Conservation (phyloP, 1,140 invertebrate species). For the Aporrectodea caliginosa region DNA sequence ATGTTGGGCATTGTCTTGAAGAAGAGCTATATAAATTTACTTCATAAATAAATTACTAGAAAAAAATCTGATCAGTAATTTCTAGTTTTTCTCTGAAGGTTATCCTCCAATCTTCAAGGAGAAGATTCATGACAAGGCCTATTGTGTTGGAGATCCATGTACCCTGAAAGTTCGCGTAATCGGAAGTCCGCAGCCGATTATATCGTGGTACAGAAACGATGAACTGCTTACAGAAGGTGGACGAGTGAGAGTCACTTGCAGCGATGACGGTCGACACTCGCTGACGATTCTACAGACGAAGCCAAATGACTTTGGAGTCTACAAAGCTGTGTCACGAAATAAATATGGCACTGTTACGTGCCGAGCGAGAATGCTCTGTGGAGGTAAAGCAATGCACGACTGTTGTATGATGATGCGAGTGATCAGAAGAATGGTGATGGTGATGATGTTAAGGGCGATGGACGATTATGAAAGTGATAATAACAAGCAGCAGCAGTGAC, state of each 20-base stretch:
- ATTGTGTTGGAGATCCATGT: conserved; percentile 72
- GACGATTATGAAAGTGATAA: too few species aligned
- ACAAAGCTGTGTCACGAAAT: conserved; percentile 83
- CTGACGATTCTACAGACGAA: conserved; percentile 48
- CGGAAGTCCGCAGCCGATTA: conserved; percentile 78
- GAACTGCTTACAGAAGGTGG: conserved; percentile 50
- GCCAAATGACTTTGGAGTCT: conserved; percentile 71
- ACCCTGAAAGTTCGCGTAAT: conserved; percentile 79
- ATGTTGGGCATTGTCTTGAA: too few species aligned
- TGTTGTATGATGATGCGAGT: not conserved
- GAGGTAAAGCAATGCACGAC: conserved; percentile 46
- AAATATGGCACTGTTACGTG: conserved; percentile 57
- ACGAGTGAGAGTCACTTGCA: conserved; percentile 36
- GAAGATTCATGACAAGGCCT: conserved; percentile 57
- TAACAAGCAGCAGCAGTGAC: too few species aligned
- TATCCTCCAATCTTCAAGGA: conserved; percentile 30
- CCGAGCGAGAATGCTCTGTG: conserved; percentile 58
- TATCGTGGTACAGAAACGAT: conserved; percentile 79
- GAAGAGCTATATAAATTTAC: too few species aligned
- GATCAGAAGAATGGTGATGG: too few species aligned
- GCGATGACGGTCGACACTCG: conserved; percentile 66
- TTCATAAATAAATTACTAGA: too few species aligned
- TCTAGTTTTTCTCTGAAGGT: too few species aligned
- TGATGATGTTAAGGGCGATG: too few species aligned
- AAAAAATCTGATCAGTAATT: too few species aligned